A percentile compares a stretch with the other conserved stretches of the same genome.
Evolutionary conservation across 2,888 invertebrate genomes (phyloP).

Genomic region (Hyposoter didymator): DNA sequence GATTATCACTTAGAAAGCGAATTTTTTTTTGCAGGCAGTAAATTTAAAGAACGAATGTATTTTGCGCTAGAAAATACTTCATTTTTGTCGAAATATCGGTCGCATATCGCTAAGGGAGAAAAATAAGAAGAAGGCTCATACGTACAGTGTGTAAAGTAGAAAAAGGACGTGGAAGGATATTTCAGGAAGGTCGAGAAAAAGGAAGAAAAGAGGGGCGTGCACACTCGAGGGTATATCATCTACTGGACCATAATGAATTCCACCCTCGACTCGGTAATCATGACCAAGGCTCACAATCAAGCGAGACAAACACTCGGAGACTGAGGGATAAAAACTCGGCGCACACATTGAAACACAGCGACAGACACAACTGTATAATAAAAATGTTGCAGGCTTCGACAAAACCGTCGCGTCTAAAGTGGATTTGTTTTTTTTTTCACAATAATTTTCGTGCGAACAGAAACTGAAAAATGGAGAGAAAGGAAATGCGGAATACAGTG

Average conservation of each 20-base stretch:
- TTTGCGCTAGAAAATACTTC: not conserved
- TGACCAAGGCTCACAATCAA: conserved; percentile 71
- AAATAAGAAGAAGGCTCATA: not conserved
- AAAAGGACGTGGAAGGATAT: conserved; percentile 23
- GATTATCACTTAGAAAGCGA: too few relatives aligned
- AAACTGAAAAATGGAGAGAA: not conserved
- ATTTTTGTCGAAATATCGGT: not conserved
- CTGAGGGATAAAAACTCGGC: conserved; percentile 16
- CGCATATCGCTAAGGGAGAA: not conserved
- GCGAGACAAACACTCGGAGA: conserved; percentile 48
- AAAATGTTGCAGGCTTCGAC: not conserved
- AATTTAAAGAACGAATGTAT: not conserved
- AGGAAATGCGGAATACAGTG: not conserved
- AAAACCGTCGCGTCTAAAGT: not conserved
- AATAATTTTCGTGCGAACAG: not conserved
- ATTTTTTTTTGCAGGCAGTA: too few relatives aligned
- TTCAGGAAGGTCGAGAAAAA: conserved; percentile 48
- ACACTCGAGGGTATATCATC: conserved; percentile 76
- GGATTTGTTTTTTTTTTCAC: not conserved
- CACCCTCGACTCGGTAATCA: conserved; percentile 82
- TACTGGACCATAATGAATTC: conserved; percentile 79
- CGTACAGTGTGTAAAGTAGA: conserved; percentile 9
- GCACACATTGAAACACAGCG: conserved; percentile 3
- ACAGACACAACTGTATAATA: not conserved
- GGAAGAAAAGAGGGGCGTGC: conserved; percentile 60